A percentile compares a stretch with the other conserved stretches of the same genome.
These are phyloP conservation scores for Brachyptera risi DNA, from an alignment of 2,888 invertebrate species.

Conservation along the genomic window DNA sequence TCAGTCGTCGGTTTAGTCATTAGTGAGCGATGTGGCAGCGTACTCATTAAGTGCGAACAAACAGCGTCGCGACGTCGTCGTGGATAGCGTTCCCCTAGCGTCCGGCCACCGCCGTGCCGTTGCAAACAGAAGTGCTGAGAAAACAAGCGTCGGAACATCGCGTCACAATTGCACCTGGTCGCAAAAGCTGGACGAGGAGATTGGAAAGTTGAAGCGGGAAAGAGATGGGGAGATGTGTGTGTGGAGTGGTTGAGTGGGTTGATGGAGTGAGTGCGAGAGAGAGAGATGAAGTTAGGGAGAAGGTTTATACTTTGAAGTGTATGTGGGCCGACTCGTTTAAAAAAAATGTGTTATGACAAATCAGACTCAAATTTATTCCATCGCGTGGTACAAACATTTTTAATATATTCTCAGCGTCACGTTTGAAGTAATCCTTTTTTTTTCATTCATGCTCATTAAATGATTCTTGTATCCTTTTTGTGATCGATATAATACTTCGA, in stretches of 20 bases:
- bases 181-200: slow-evolving; percentile 2
- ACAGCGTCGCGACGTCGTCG: slow-evolving; percentile 7
- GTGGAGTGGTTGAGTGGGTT: too few relatives aligned
- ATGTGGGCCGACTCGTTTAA: too few relatives aligned
- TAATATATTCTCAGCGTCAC: too few relatives aligned
- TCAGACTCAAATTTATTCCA: too few relatives aligned
- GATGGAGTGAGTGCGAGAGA: too few relatives aligned
- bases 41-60: slow-evolving; percentile 16
- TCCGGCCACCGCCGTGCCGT: neutral
- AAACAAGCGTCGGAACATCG: neutral
- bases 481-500: too few relatives aligned
- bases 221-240: neutral
- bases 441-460: too few relatives aligned
- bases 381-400: too few relatives aligned
- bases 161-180: neutral
- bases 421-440: too few relatives aligned
- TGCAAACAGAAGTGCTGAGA: neutral
- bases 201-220: neutral
- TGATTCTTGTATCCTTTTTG: too few relatives aligned
- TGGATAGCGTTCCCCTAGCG: too few relatives aligned
- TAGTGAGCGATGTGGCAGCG: slow-evolving; percentile 3
- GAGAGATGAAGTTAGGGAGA: neutral
- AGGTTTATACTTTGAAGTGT: neutral
- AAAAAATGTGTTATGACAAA: too few relatives aligned
- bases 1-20: neutral